These are phyloP conservation scores for Rhea americana DNA, from an alignment of 2,113 vertebrate species.

Conservation along the genomic window DNA sequence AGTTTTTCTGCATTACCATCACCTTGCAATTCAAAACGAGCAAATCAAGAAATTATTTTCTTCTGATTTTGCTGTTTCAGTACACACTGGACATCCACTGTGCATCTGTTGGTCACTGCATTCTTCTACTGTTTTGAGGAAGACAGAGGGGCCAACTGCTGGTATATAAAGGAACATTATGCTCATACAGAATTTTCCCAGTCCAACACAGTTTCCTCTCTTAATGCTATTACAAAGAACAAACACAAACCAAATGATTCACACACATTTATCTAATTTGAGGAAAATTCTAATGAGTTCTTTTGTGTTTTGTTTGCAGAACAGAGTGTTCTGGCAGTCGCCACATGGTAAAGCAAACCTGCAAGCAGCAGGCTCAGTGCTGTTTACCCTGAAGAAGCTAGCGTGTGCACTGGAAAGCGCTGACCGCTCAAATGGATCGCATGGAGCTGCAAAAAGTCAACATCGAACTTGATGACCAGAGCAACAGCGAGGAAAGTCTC, in stretches of 20 bases:
- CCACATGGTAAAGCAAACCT: constrained; percentile 40
- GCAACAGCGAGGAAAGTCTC: constrained; percentile 84
- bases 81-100: not conserved
- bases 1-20: not conserved
- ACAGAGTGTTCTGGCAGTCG: constrained; percentile 71
- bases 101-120: not conserved
- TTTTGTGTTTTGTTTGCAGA: constrained; percentile 75
- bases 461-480: constrained; percentile 85
- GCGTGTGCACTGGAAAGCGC: constrained; percentile 62
- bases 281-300: constrained; percentile 58
- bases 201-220: not conserved
- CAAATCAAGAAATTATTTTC: not conserved
- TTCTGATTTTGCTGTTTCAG: not conserved
- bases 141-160: not conserved
- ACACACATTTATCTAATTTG: constrained; percentile 58
- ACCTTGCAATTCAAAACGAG: not conserved
- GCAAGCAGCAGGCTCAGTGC: constrained; percentile 31
- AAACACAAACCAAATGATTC: constrained; percentile 28
- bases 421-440: constrained; percentile 82
- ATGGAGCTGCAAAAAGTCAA: constrained; percentile 91
- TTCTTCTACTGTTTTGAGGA: not conserved
- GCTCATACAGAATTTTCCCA: constrained; percentile 23
- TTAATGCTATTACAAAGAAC: constrained; percentile 31
- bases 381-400: constrained; percentile 74
- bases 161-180: not conserved